Evolutionary conservation across 1,140 invertebrate species (phyloP), one percentile per base, ranked within the genome.

Genomic region (Drosophila navojoa): DNA sequence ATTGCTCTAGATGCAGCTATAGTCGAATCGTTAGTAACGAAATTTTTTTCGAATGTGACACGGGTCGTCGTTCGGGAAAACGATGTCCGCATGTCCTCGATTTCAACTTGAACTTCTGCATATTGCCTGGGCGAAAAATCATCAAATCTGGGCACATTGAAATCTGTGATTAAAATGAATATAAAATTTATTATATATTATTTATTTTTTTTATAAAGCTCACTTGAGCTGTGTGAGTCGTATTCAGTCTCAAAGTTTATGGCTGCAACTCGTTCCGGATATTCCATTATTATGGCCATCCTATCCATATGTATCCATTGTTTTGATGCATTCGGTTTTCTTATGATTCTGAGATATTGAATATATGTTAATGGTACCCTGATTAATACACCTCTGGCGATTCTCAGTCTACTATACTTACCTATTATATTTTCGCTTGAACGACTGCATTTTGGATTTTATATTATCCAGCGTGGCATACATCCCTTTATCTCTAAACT

Each of bases 381-480:
- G 19, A 22, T 22, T 22, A 22, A 22, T 22, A 1, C 19, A 22
- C 19, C 19, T 22, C 3, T 22, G 19, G 2, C 19, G 19, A 1
- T 22, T 22, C 19, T 22, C 3, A 22, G 19, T 2, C 19, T 22
- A 22, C 19, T 22, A 29, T 19, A 55, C 59, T 22, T 49, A 70
- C 67, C 38, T 7, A 10, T 19, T 6, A 53, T 49, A 70, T 49
- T 29, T 62, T 6, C 50, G 16, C 32, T 44, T 73, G 1, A 81
- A 42, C 0, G 69, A 53, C 7, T 69, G 53, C 16, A 77, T 66
- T 76, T 81, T 81, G 0, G 29, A 10, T 6, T 64, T 68, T 5
- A 77, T 69, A 22, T 64, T 3, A 2, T 1, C 19, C 4, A 29
- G 5, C 1, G 66, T 27, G 1, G 22, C 29, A 0, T 61, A 5